These are phyloP conservation scores for Tubulanus polymorphus DNA, from an alignment of 2,888 invertebrate genomes.

Conservation along the genomic window DNA sequence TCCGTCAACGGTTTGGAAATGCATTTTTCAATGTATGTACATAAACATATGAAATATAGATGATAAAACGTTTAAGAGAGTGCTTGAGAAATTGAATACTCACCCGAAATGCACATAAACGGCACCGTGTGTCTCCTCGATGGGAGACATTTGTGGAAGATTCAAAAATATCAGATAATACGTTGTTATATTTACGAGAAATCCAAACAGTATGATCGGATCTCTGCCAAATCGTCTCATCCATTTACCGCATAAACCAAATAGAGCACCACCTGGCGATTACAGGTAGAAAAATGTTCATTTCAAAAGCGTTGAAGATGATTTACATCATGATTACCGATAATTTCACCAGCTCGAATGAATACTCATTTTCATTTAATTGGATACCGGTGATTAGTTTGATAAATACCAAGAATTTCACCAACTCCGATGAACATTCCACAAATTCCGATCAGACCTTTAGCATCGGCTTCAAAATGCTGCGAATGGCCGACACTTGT, in stretches of 20 bases:
- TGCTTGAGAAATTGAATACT: slow-evolving; percentile 17
- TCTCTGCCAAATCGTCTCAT: slow-evolving; percentile 82
- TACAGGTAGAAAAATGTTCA: no score
- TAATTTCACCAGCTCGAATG: slow-evolving; percentile 89
- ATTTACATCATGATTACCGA: no score
- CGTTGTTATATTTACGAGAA: slow-evolving; percentile 74
- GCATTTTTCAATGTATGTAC: neutral
- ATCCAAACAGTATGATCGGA: slow-evolving; percentile 85
- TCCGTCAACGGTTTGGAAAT: neutral
- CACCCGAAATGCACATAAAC: slow-evolving; percentile 60
- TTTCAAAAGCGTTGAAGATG: no score
- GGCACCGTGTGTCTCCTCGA: slow-evolving; percentile 61
- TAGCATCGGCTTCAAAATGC: slow-evolving; percentile 68
- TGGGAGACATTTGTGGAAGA: slow-evolving; percentile 77
- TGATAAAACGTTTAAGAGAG: neutral
- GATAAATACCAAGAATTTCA: slow-evolving; percentile 86
- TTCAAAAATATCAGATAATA: slow-evolving; percentile 86
- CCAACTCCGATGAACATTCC: slow-evolving; percentile 93
- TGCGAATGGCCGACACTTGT: slow-evolving; percentile 84
- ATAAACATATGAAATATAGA: no score
- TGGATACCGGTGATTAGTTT: no score
- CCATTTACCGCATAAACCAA: slow-evolving; percentile 86
- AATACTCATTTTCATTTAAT: no score
- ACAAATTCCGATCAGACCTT: slow-evolving; percentile 83
- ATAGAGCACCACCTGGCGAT: slow-evolving; percentile 73